Evolutionary conservation across 1,140 invertebrate genomes (phyloP), one percentile per base, ranked within the genome.

Genomic region (Drosophila chauvacae): DNA sequence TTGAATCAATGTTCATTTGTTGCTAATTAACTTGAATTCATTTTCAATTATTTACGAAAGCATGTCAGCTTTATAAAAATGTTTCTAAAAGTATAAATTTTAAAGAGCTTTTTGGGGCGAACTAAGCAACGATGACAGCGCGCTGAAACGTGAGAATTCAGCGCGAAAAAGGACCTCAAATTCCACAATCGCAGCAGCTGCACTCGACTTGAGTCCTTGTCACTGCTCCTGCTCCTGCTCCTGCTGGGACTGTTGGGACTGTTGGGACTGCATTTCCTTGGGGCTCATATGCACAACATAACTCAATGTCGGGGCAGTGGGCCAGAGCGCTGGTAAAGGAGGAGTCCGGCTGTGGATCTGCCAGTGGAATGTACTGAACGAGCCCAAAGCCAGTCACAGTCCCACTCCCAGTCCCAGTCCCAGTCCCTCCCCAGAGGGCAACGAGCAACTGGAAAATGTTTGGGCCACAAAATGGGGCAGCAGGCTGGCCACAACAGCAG

Each of bases 231-330:
- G 18, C 44, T 64, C 35, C 37, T 50, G n/a, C 48, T 41, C 48
- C 35, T n/a, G 16, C 16, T 41, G 11, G 37, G 77, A 42, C 51
- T 35, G 14, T 18, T 61, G 70, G 58, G 59, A 18, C 56, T 72
- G 81, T 18, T 61, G 70, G 58, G 59, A 18, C 56, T 72, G 81
- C 69, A 81, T 50, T 76, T 87, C 66, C 76, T 82, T 79, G 77
- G 80, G 82, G 77, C 61, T 61, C 77, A 64, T 39, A 61, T 70
- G 73, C 58, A 68, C 65, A 84, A 77, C 83, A 87, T 87, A 87
- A 87, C 83, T 87, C 83, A 87, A 79, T 87, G 83, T 87, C 69
- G 18, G 9, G 18, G 48, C 41, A 11, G 44, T 68, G 50, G 56
- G 55, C 44, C 26, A 6, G 30, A 47, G 20, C 5, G 9, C 14